Base-by-base conservation (phyloP, 1,140 invertebrate species). In the Anadara kagoshimensis region DNA sequence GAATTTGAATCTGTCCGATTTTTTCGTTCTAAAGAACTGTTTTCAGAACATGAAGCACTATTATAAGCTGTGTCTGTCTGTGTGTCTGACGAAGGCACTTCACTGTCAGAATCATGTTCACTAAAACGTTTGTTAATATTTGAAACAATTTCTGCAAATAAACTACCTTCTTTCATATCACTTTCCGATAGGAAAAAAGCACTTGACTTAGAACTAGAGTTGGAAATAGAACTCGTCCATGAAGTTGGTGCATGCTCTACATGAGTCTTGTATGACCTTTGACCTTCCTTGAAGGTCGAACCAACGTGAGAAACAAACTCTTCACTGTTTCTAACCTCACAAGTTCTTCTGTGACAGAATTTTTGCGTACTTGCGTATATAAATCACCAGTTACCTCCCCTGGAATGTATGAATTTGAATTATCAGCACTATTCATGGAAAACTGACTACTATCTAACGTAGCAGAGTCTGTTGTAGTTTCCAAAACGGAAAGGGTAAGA, bases 11-110 rank as follows among this genome's bases (percentile, higher is more conserved):
- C 73, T 51, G 41, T 57, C 20, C 61, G 57, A 18, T 63, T 58
- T 56, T 75, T 75, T 4, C 73, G 44, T 24, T 75, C 73, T 22
- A 75, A 36, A 16, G 73, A 75, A 70, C 68, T 75, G 36, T 75
- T 75, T 75, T 75, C 73, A n/a, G 73, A 75, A 22, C 67, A 54
- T 18, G 63, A 53, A 51, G 66, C 73, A 70, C 73, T 75, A 44
- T 75, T 70, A 58, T 75, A 75, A 20, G 73, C 68, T 44, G 67
- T 70, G 62, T 75, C 73, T 12, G 45, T 58, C 11, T 65, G 43
- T 58, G 47, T 49, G 12, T 47, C 56, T 54, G 12, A 43, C 8
- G 20, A 58, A 45, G 20, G 36, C 4, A 29, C 51, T 3, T 64
- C 66, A 18, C 20, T n/a, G 14, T 26, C 43, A 70, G 58, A 51